phyloP scores from a whole-genome alignment of 1,140 invertebrate genomes.

The Cydia amplana region DNA sequence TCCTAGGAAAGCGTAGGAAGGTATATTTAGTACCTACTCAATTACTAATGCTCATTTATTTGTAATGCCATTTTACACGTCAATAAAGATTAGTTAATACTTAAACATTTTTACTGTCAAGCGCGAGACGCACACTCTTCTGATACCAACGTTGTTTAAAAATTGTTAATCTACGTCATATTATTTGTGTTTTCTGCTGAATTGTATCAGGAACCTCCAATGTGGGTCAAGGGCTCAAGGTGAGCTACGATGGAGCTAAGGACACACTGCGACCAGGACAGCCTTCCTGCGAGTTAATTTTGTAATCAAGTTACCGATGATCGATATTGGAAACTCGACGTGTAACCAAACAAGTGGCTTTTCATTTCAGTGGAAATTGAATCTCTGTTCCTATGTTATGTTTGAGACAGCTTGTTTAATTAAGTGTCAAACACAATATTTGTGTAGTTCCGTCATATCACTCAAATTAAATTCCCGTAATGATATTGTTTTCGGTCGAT shows the following conservation, averaged over 20 bases:
- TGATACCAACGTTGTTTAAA: no score
- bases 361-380: no score
- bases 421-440: not conserved
- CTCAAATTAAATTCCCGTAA: not conserved
- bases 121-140: no score
- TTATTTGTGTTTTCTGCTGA: not conserved
- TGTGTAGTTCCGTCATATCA: not conserved
- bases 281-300: not conserved
- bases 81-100: no score
- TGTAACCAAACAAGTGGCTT: not conserved
- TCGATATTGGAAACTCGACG: constrained; percentile 6
- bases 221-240: not conserved
- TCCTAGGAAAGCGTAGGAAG: no score
- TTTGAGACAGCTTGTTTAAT: not conserved
- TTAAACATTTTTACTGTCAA: no score
- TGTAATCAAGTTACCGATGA: not conserved
- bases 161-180: not conserved
- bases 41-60: no score
- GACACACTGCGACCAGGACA: not conserved
- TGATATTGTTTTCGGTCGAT: not conserved
- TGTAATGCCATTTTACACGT: no score
- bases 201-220: not conserved
- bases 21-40: no score
- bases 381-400: not conserved
- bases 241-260: not conserved